These are phyloP conservation scores for Rhadina sibilatrix DNA, from an alignment of 2,113 vertebrate species.

Conservation along the genomic window DNA sequence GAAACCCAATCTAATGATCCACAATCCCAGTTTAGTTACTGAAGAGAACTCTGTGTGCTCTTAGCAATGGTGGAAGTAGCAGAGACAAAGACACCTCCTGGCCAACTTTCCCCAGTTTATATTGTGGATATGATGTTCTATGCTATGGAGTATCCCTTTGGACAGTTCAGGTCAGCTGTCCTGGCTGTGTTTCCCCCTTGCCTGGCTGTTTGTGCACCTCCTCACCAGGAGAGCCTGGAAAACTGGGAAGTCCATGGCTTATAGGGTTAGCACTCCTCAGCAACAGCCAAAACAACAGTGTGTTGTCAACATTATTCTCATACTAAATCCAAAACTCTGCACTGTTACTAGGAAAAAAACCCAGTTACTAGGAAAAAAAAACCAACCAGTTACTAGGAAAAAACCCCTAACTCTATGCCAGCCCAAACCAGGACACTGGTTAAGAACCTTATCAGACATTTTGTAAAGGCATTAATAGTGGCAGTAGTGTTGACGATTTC, in stretches of 20 bases:
- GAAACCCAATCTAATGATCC: not conserved
- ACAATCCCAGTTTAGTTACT: not conserved
- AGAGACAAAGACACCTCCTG: not conserved
- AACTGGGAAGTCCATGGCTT: not conserved
- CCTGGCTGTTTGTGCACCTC: not conserved
- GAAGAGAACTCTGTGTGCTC: not conserved
- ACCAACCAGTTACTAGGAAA: not conserved
- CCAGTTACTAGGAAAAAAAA: not conserved
- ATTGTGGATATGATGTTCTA: rapidly evolving
- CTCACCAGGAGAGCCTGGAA: not conserved
- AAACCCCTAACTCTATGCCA: not conserved
- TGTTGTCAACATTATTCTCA: not conserved
- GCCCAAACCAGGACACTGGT: too few species aligned
- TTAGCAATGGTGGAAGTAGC: not conserved
- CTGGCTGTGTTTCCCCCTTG: not conserved
- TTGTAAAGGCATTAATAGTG: not conserved
- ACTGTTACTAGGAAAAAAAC: not conserved
- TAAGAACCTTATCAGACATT: not conserved
- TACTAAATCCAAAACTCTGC: not conserved
- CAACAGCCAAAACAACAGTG: not conserved
- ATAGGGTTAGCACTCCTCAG: not conserved
- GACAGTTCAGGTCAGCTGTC: not conserved
- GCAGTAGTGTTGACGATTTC: not conserved
- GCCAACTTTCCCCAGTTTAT: not conserved
- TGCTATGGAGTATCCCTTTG: not conserved